Conservation (phyloP, 1,140 invertebrate genomes). For the Rhynchophorus ferrugineus region DNA sequence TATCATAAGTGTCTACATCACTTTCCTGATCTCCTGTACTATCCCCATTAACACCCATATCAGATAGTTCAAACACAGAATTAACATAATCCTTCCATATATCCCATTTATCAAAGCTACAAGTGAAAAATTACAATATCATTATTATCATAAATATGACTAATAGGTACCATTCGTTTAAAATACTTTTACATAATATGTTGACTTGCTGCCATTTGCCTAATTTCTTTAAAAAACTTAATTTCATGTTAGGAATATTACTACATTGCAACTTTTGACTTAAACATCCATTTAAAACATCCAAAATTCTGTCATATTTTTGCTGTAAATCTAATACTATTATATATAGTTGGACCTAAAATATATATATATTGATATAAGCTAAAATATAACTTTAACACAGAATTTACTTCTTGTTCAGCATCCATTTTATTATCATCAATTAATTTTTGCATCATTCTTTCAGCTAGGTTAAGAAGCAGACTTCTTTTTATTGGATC, state of each 20-base stretch:
- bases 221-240: constrained; percentile 65
- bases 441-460: constrained; percentile 81
- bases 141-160: neutral
- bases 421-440: constrained; percentile 84
- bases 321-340: constrained; percentile 81
- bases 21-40: constrained; percentile 22
- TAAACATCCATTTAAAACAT: constrained; percentile 69
- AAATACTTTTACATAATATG: constrained; percentile 57
- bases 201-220: constrained; percentile 65
- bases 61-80: constrained; percentile 52
- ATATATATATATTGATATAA: neutral
- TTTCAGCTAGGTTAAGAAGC: constrained; percentile 75
- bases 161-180: constrained; percentile 57
- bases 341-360: constrained; percentile 70
- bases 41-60: constrained; percentile 22
- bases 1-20: constrained; percentile 33
- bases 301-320: constrained; percentile 74
- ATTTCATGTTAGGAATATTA: constrained; percentile 57
- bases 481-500: constrained; percentile 52
- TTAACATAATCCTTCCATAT: constrained; percentile 65
- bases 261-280: constrained; percentile 54
- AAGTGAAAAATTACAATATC: constrained; percentile 6
- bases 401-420: constrained; percentile 65
- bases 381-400: neutral
- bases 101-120: constrained; percentile 68